These are phyloP conservation scores for Orchestia grillus DNA, from an alignment of 1,140 invertebrate genomes.

Conservation along the genomic window DNA sequence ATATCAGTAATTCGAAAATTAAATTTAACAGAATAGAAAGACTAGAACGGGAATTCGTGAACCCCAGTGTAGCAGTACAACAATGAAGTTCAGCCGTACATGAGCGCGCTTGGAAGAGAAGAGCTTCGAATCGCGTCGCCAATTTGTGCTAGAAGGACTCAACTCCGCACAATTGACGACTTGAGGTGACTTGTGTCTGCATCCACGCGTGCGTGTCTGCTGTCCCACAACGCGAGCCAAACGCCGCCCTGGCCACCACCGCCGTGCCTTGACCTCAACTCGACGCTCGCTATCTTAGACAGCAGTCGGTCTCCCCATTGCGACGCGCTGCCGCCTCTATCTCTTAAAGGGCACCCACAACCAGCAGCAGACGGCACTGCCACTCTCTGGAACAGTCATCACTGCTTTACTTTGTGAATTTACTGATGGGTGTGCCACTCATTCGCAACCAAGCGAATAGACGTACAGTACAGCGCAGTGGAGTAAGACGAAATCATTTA, in stretches of 20 bases:
- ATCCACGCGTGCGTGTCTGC: not conserved
- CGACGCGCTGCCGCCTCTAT: not conserved
- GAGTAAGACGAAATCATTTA: too few species aligned
- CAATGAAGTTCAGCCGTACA: not conserved
- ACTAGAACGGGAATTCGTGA: not conserved
- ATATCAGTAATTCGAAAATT: not conserved
- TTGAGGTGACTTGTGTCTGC: not conserved
- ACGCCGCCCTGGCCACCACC: not conserved
- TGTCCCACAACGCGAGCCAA: not conserved
- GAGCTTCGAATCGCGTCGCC: not conserved
- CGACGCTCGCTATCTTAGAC: not conserved
- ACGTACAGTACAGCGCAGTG: not conserved
- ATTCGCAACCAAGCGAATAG: not conserved
- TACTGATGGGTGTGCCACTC: not conserved
- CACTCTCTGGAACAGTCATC: not conserved
- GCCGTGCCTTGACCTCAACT: not conserved
- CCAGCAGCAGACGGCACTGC: not conserved
- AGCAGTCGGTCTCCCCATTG: not conserved
- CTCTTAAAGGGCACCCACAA: not conserved
- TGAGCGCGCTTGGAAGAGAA: not conserved
- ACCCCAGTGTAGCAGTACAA: not conserved
- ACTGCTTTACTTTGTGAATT: not conserved
- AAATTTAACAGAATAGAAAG: not conserved
- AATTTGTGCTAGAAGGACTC: not conserved
- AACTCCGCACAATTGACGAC: not conserved